These are phyloP conservation scores for Pogonus chalceus DNA, from an alignment of 1,140 invertebrate species.

Conservation along the genomic window DNA sequence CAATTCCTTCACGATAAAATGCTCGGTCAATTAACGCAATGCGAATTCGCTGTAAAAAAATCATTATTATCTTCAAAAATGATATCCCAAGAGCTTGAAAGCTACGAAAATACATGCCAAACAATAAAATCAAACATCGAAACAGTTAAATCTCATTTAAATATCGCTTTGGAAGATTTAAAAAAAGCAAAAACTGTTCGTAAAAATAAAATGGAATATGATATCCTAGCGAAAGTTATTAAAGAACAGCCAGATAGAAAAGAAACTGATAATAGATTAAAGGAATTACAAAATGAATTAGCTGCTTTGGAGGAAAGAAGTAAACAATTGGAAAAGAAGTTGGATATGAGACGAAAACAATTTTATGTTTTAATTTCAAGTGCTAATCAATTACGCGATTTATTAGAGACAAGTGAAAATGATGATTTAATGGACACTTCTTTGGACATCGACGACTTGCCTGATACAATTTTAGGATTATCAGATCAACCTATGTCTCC, in stretches of 20 bases:
- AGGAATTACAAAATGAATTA: slow-evolving; percentile 64
- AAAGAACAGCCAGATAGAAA: slow-evolving; percentile 80
- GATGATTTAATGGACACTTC: slow-evolving; percentile 48
- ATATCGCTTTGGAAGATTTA: slow-evolving; percentile 62
- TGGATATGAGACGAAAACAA: slow-evolving; percentile 75
- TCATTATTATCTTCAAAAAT: slow-evolving; percentile 69
- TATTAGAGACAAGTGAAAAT: slow-evolving; percentile 53
- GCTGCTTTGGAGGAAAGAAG: slow-evolving; percentile 52
- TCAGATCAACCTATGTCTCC: not conserved
- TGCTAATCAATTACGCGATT: slow-evolving; percentile 63
- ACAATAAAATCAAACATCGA: slow-evolving; percentile 69
- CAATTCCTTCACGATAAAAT: slow-evolving; percentile 66
- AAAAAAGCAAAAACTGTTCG: slow-evolving; percentile 71
- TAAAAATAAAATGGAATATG: slow-evolving; percentile 87
- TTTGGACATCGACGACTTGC: slow-evolving; percentile 33
- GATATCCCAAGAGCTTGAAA: slow-evolving; percentile 72
- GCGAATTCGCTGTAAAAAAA: slow-evolving; percentile 81
- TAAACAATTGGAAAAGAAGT: slow-evolving; percentile 60
- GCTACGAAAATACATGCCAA: slow-evolving; percentile 69
- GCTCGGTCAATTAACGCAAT: slow-evolving; percentile 70
- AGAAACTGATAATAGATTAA: slow-evolving; percentile 66
- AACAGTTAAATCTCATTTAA: slow-evolving; percentile 63
- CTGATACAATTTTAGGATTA: not conserved
- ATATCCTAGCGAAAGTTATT: slow-evolving; percentile 83
- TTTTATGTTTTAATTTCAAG: slow-evolving; percentile 79